A percentile compares a stretch with the other conserved stretches of the same genome.
Evolutionary conservation across 2,797 vertebrate genomes (phyloP).

Genomic region (Manis pentadactyla): DNA sequence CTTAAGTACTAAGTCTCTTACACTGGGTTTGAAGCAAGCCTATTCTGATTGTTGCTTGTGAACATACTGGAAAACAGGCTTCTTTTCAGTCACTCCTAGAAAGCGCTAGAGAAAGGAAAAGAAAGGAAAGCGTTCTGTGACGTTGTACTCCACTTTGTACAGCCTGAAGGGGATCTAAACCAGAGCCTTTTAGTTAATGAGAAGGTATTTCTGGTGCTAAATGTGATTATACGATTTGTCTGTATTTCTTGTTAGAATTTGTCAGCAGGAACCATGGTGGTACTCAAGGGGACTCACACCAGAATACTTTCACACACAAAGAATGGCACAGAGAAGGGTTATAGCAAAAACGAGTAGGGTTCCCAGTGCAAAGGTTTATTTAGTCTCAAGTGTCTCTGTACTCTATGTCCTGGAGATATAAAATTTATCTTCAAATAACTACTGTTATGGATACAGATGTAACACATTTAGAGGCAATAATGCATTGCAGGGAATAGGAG

Average conservation of each 20-base stretch:
- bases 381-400: neutral
- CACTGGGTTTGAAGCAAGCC: neutral
- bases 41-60: neutral
- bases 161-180: neutral
- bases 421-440: neutral
- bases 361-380: neutral
- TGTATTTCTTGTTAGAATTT: neutral
- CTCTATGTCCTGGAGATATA: neutral
- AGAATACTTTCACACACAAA: neutral
- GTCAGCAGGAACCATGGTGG: neutral
- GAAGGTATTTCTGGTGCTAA: neutral
- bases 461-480: neutral
- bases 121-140: neutral
- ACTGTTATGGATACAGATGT: neutral
- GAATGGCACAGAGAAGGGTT: neutral
- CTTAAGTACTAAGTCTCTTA: neutral
- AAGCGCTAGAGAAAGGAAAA: neutral
- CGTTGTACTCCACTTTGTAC: neutral
- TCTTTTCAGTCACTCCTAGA: neutral
- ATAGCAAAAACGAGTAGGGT: neutral
- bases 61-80: neutral
- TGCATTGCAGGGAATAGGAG: neutral
- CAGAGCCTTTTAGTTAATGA: neutral
- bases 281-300: neutral
- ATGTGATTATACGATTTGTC: neutral